Base-by-base conservation (phyloP, 2,113 vertebrate genomes). In the Malurus elegans region DNA sequence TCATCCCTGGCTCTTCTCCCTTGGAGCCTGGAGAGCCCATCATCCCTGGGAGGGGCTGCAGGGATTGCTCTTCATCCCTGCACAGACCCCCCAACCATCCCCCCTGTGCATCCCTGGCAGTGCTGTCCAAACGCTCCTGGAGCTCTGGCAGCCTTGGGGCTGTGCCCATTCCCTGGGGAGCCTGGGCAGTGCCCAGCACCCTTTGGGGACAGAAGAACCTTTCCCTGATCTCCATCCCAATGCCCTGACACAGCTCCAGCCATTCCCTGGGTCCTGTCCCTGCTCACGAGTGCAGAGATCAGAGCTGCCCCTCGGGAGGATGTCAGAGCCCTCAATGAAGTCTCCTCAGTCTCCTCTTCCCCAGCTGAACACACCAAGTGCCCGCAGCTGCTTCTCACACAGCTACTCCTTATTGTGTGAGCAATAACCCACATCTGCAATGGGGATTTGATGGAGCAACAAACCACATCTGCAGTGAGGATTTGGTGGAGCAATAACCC, bases 81-180 rank as follows among this genome's bases (percentile, higher is more conserved):
- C 58, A 2, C 40, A 47, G 38, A 10, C 36, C 2, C 28, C 56
- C 66, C 56, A 44, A 0, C 18, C 61, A 0, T 0, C 31, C 36
- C 79, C 8, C 54, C 66, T 69, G 54, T 3, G 4, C 44, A 69
- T 9, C 54, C 34, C 54, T 69, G 64, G 51, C 5, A 47, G 20
- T 0, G 0, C 0, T 28, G 29, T 2, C 79, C 64, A 14, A 58
- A 23, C 0, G 0, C 44, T 23, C 34, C 64, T 42, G 65, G 4
- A 70, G 54, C 64, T 58, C 34, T 58, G 79, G 78, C 78, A 80
- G 62, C 51, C 28, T 67, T 1, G 2, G 62, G 78, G 23, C 34
- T 0, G 18, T 18, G 34, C 8, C 65, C 44, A 19, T 70, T 60
- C 36, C 79, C 36, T 58, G 64, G n/a, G 42, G 13, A 69, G 62